These are phyloP conservation scores for Rhodinocichla rosea DNA, from an alignment of 2,113 vertebrate genomes.

Conservation along the genomic window DNA sequence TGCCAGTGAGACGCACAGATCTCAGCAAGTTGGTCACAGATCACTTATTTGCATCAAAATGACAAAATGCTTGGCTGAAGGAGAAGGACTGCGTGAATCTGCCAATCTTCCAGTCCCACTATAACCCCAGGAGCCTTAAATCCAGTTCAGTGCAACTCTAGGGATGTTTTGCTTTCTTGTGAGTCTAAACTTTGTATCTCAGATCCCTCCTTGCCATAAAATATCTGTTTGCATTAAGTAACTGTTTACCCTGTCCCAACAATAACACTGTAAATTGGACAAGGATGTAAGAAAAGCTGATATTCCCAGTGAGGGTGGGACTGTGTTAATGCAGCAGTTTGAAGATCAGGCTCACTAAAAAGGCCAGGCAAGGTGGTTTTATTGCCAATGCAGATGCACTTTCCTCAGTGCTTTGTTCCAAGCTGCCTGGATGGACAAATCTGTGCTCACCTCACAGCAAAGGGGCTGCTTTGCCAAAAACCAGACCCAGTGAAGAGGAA, in stretches of 20 bases:
- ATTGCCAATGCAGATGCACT: neutral
- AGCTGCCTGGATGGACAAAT: neutral
- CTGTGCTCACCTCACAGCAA: neutral
- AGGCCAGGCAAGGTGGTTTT: neutral
- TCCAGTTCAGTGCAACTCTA: neutral
- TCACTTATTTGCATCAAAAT: constrained; percentile 24
- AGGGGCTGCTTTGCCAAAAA: neutral
- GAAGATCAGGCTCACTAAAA: neutral
- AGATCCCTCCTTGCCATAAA: neutral
- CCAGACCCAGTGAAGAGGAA: neutral
- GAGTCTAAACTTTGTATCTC: neutral
- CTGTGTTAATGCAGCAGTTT: neutral
- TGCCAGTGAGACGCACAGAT: neutral
- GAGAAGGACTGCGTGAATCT: neutral
- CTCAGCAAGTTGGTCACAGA: neutral
- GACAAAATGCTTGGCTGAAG: neutral
- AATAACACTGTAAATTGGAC: neutral
- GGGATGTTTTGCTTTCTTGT: neutral
- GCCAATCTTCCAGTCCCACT: neutral
- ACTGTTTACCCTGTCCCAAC: neutral
- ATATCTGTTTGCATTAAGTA: neutral
- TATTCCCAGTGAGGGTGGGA: neutral
- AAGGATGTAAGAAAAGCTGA: neutral
- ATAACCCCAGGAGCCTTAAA: neutral
- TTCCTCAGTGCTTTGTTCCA: neutral